Base-by-base conservation (phyloP, 2,113 vertebrate species). In the Sinocyclocheilus anshuiensis region DNA sequence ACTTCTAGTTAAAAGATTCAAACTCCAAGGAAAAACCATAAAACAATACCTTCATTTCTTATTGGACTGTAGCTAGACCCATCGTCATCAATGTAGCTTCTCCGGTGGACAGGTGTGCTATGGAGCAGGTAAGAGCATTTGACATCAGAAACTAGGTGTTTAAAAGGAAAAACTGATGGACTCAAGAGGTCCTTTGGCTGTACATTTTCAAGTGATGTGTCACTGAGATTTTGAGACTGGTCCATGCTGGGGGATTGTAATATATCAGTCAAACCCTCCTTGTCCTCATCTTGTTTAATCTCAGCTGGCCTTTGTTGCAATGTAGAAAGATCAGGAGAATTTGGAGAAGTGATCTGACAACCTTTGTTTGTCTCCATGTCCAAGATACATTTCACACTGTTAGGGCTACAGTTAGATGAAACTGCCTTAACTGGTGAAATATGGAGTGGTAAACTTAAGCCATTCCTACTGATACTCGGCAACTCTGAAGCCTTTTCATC, bases 71-170 rank as follows among this genome's bases (percentile, higher is more conserved):
- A 94, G 88, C 95, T 87, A 72, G 93, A 92, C 89, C 96, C 94
- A 74, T 93, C 88, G 80, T 94, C 89, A 22, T 89, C 92, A 72
- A 88, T 92, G 42, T 87, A 91, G 20, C 90, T 93, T 61, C 90
- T 94, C 69, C 92, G 95, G 57, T 87, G 85, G 81, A 97, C 89
- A 1, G 97, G 97, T 79, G 97, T 97, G 91, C 96, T 97, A 78
- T 97, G 96, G 59, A 96, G 92, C 69, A 93, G 92, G 83, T 91
- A 0, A 0, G 94, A 90, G 89, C 94, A 94, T 6, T 84, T 88
- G 61, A 89, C 92, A 42, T 87, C 90, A 45, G 91, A 91, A 16
- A 88, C 90, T 75, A 77, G 89, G 84, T 89, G 83, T 39, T 88
- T 93, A 80, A 78, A 33, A 59, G 87, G 81, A 88, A 94, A 90